A percentile compares a stretch with the other conserved stretches of the same genome.
Conservation (phyloP, 2,888 invertebrate genomes). For the Exocentrus adspersus region DNA sequence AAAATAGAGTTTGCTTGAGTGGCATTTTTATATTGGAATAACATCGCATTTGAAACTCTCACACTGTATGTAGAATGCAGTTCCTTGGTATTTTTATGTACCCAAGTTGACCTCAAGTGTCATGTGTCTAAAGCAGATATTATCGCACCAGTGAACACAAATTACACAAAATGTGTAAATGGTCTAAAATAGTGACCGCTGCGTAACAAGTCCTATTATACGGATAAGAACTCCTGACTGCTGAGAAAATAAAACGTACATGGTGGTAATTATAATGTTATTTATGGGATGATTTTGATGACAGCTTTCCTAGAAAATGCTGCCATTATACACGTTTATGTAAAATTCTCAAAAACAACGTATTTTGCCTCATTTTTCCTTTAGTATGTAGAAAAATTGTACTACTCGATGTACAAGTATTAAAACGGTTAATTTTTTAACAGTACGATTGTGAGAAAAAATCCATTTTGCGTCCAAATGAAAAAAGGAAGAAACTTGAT, state of each 20-base stretch:
- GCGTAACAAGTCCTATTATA: constrained; percentile 48
- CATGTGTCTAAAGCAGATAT: constrained; percentile 40
- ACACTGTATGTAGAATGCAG: constrained; percentile 2
- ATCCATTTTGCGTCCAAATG: too few relatives aligned
- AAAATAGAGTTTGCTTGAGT: too few relatives aligned
- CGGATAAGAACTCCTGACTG: constrained; percentile 39
- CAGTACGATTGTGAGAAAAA: too few relatives aligned
- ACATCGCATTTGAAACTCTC: neutral
- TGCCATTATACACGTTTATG: constrained; percentile 43
- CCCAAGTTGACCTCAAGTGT: constrained; percentile 32
- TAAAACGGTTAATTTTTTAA: too few relatives aligned
- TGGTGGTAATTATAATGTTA: constrained; percentile 40
- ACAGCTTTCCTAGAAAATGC: constrained; percentile 42
- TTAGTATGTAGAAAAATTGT: constrained; percentile 7
- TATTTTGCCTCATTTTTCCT: constrained; percentile 14
- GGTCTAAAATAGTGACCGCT: constrained; percentile 44
- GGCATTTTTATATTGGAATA: too few relatives aligned
- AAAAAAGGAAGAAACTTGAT: too few relatives aligned
- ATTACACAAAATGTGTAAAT: constrained; percentile 46
- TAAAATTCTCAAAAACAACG: constrained; percentile 35
- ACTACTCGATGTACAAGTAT: too few relatives aligned
- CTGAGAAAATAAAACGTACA: constrained; percentile 47
- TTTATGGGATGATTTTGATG: constrained; percentile 46
- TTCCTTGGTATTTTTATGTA: constrained; percentile 36
- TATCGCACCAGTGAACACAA: constrained; percentile 46